Evolutionary conservation across 1,140 invertebrate species (phyloP), one percentile per base, ranked within the genome.

Genomic region (Adoxophyes honmai): DNA sequence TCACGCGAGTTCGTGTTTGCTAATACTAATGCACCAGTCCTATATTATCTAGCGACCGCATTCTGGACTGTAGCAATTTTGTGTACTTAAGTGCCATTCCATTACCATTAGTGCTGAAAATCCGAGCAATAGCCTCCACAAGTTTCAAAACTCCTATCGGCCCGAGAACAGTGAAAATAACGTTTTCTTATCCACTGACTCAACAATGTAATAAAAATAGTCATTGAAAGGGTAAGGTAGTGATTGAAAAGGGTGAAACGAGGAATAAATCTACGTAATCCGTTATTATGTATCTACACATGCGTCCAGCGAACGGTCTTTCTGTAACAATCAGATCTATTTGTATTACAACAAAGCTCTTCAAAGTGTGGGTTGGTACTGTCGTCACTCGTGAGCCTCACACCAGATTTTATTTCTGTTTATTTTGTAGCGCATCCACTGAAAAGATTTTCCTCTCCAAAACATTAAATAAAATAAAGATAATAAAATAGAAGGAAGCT

Each of bases 381-480:
- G 34, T 11, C 11, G 10, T n/a, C 7, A 33, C 16, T 33, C 18
- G n/a, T 48, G 28, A 48, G 21, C 21, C n/a, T 48, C 16, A 5
- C 21, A n/a, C 21, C 18, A 18, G 42, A 16, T 48, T 21, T 48
- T 28, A 4, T n/a, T n/a, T n/a, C 21, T 5, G 9, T 18, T 48
- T 48, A 28, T 28, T 28, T 3, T 28, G 6, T 6, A 21, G 15
- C 1, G 42, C 38, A 28, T 28, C 38, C 38, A 42, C 38, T 42
- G 9, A 42, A 18, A 13, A 48, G 42, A 48, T 28, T 48, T 11
- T 7, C 18, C 21, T 10, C 42, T 28, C 3, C n/a, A 48, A 33
- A 33, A 48, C 42, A 48, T 48, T 48, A 48, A 48, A 33, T 48
- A 48, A 48, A 48, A 33, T 48, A 48, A 48, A 48, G 15, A 48